Percentiles rank a stretch among this genome's conserved stretches.
phyloP scores from a whole-genome alignment of 2,888 invertebrate species.

The Chirona hameri region DNA sequence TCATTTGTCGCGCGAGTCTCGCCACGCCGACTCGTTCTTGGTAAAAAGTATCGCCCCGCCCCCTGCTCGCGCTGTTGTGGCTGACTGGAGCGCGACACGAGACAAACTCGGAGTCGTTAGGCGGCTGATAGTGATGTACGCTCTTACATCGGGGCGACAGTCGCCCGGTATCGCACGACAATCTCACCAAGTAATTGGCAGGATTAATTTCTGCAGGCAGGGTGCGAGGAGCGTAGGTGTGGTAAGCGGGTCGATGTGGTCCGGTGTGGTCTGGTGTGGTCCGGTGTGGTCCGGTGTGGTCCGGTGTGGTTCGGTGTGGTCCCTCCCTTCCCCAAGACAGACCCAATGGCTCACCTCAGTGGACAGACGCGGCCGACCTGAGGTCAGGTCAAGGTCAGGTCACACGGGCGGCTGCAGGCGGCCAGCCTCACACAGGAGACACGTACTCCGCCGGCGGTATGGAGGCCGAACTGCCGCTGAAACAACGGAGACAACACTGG shows the following conservation, averaged over 20 bases:
- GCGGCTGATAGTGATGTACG: neutral
- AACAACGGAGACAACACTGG: too few relatives aligned
- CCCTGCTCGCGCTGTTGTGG: neutral
- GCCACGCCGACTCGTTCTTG: neutral
- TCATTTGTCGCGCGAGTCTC: neutral
- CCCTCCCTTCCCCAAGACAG: neutral
- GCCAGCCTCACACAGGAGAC: neutral
- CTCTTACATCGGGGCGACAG: slow-evolving; percentile 5
- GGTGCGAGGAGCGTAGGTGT: neutral
- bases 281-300: neutral
- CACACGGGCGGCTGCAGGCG: neutral
- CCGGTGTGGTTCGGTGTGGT: neutral
- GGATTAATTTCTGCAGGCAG: slow-evolving; percentile 23
- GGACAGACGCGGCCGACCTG: neutral
- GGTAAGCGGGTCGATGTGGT: neutral
- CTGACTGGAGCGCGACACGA: neutral
- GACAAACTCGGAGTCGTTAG: neutral
- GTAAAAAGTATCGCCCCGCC: neutral
- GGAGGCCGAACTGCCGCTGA: neutral
- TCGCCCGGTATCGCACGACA: neutral
- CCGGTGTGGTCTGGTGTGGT: neutral
- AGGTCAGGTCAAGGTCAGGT: neutral
- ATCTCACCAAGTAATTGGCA: slow-evolving; percentile 4
- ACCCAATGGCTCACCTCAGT: neutral
- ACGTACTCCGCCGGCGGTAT: neutral